Evolutionary conservation across 2,797 vertebrate species (phyloP), one percentile per base, ranked within the genome.

Genomic region (Neopelma chrysocephalum): DNA sequence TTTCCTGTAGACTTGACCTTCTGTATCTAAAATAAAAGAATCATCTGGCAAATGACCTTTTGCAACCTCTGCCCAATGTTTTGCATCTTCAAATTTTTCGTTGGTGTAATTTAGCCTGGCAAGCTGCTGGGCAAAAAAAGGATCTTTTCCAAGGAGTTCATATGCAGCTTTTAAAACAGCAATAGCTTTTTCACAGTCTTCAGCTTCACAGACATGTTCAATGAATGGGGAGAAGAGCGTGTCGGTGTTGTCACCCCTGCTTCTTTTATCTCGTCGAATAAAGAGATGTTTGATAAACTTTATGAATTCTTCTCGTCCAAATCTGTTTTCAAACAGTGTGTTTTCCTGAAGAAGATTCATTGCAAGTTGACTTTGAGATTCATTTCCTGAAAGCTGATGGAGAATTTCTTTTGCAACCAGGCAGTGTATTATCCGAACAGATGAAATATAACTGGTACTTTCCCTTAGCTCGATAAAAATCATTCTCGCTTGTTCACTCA

Each of bases 81-180:
- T 90, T 1, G 98, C 98, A 4, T 98, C 98, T 89, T 98, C 94
- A 97, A 98, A 99, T 75, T 96, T 98, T 40, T 98, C 97, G 3
- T 98, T 80, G 32, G 20, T 96, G 77, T 98, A 98, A 92, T 97
- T 95, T 42, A 99, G 96, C 31, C 98, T 98, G 86, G 98, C 98
- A 89, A 99, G 97, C 61, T 98, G 98, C 79, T 99, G 98, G 43
- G 98, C 98, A 97, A 99, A 98, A 57, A 98, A 98, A 2, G 98
- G 29, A 96, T 98, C 96, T 89, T 97, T 83, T 60, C 97, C 92
- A 87, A 99, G 98, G 43, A 94, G 47, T 34, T 98, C 47, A n/a
- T 98, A 99, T 0, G 98, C 98, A 64, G 96, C 85, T 45, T 90
- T 92, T 32, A 99, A 96, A 79, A 99, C 82, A 17, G 92, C 96